phyloP scores from a whole-genome alignment of 2,113 vertebrate genomes.

The Alethe castanea region DNA sequence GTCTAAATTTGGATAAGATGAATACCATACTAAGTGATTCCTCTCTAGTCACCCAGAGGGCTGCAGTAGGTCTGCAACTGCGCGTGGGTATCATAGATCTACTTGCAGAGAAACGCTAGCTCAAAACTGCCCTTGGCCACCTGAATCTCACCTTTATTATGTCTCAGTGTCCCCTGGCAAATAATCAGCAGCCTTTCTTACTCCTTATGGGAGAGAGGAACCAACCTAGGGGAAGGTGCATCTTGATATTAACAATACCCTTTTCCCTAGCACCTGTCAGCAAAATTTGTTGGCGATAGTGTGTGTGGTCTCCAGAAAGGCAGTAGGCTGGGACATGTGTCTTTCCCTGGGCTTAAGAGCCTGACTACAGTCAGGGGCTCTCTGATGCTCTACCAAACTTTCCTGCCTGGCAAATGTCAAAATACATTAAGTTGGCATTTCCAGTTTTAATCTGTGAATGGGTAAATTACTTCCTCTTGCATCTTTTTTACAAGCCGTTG shows the following conservation, averaged over 20 bases:
- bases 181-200: neutral
- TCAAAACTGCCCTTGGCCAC: neutral
- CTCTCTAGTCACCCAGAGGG: neutral
- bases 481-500: constrained; percentile 44
- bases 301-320: constrained; percentile 4
- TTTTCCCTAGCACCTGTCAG: neutral
- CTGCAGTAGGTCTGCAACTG: constrained; percentile 25
- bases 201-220: neutral
- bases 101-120: neutral
- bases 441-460: constrained; percentile 53
- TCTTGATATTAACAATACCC: neutral
- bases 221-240: neutral
- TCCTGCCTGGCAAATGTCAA: constrained; percentile 37
- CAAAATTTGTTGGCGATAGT: neutral
- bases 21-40: constrained; percentile 57
- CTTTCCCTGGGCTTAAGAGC: neutral
- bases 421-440: constrained; percentile 44
- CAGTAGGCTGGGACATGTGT: neutral
- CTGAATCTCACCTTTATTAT: neutral
- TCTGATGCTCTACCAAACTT: neutral
- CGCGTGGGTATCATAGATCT: neutral
- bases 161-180: neutral
- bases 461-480: constrained; percentile 58
- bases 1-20: constrained; percentile 58
- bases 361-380: neutral